Evolutionary conservation across 2,113 vertebrate genomes (phyloP), one percentile per base, ranked within the genome.

Genomic region (Myrmecobius fasciatus): DNA sequence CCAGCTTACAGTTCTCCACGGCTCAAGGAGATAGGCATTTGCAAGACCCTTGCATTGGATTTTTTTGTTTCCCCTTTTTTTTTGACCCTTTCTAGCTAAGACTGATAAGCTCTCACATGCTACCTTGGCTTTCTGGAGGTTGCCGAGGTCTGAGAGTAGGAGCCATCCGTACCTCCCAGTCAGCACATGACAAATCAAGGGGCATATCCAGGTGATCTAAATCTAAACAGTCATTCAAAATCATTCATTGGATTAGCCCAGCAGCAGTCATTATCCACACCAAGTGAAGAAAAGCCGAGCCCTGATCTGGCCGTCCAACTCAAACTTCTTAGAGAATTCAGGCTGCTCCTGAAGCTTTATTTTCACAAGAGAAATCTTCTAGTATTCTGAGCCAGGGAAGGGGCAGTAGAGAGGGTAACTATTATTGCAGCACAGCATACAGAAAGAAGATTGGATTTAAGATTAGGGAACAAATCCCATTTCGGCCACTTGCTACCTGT

Each of bases 131-230:
- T 25, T 92, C 43, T 95, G 54, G 43, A 92, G 94, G 88, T 46
- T 92, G 54, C 46, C 20, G 8, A 96, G 10, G 91, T 92, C 24
- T 31, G 91, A 94, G 95, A 8, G 31, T 10, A 94, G 48, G 47
- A 53, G 46, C 5, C 92, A 94, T 3, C 28, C 11, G 53, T 20
- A 28, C 28, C 28, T 94, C 3, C 31, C 53, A 83, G 25, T 14
- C 20, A 31, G 24, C 25, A 12, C 67, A 91, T 92, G 25, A 28
- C 75, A 91, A 96, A 46, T 43, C 31, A 22, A 92, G 14, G 14
- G 24, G 31, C 52, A 91, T 49, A 6, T 83, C 92, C 28, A 94
- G 48, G 26, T 43, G 12, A 26, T 31, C 46, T 47, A 49, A 91
- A 0, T 89, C 51, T 89, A 47, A 91, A 8, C 3, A 52, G 5